Base-by-base conservation (phyloP, 2,113 vertebrate genomes). In the Phasianus colchicus region DNA sequence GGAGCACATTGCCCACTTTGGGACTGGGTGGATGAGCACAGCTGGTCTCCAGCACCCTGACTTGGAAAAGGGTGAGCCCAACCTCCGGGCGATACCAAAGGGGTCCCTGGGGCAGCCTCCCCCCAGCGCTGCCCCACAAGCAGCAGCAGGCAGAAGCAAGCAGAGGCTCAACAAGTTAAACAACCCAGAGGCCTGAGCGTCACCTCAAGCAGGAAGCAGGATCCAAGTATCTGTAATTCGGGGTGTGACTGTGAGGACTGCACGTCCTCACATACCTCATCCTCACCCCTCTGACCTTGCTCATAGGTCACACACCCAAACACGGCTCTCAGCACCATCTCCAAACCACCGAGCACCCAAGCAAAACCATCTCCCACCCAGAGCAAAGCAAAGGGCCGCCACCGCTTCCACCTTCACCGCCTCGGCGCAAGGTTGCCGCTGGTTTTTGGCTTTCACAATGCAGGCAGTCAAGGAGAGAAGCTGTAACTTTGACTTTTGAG, bases 401-500 rank as follows among this genome's bases (percentile, higher is more conserved):
- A 73, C 63, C 0, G 1, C 87, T 72, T 72, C 93, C 89, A 90
- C 94, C 95, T 83, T 19, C 77, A 17, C 38, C 2, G 38, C 15
- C 83, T 88, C 1, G 61, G 75, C 43, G 3, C 76, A 22, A 55
- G 76, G 69, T 9, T 27, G 47, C 3, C 12, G 73, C 67, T 63
- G 48, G 16, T 54, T 57, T 7, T 5, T 4, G 61, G 15, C 72
- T 90, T 75, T 90, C 76, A 94, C 89, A 92, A 86, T 40, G 79
- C 72, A 92, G 89, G 83, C 85, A 83, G 88, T 65, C 72, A 72
- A 78, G 89, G 79, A 77, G 61, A 60, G 61, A 93, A 93, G 52
- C 79, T 4, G 2, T 40, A 88, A 19, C 75, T 72, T 21, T 38
- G 89, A 77, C 93, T 94, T 92, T 20, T 75, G 82, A 91, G 89